Evolutionary conservation across 2,797 vertebrate species (phyloP), one percentile per base, ranked within the genome.

Genomic region (Myioborus miniatus): DNA sequence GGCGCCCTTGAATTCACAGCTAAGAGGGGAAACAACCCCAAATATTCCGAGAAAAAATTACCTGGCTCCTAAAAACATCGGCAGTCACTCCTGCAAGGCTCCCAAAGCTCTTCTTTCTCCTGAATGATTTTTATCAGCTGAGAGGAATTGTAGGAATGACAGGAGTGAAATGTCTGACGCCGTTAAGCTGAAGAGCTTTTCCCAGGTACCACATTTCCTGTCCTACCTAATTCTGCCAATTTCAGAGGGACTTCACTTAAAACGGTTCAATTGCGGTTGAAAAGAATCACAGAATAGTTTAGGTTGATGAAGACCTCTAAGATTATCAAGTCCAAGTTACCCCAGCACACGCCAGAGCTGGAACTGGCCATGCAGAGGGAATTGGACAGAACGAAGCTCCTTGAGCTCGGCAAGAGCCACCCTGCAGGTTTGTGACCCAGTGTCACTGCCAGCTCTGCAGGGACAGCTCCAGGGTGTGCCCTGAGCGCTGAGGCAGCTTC

Each of bases 101-200:
- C 20, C 26, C 55, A 41, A 76, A 53, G 19, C 17, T 47, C 34
- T 70, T 12, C 34, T 62, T 43, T 59, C 39, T 34, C 26, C n/a
- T 24, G 15, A 18, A 16, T 2, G 7, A 6, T 23, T 23, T 79
- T 26, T 20, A 15, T 47, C 56, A 44, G n/a, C 29, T 17, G 65
- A 34, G 20, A 16, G 37, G 27, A 81, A 2, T 26, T 70, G 0
- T 0, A 20, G 59, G 47, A 43, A 15, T 0, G 9, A 15, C 0
- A 43, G n/a, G 20, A 44, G 24, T 9, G 22, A 29, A 50, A 50
- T 50, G 16, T 52, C 39, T 15, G 34, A 9, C 53, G 7, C 26
- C 36, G 2, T 26, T 27, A 29, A 14, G 17, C 58, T 29, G 58
- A 39, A 39, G 37, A 39, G 18, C 58, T 39, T 39, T 36, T 19